A percentile compares a stretch with the other conserved stretches of the same genome.
Evolutionary conservation across 2,113 vertebrate species (phyloP).

Genomic region (Rhineura floridana): DNA sequence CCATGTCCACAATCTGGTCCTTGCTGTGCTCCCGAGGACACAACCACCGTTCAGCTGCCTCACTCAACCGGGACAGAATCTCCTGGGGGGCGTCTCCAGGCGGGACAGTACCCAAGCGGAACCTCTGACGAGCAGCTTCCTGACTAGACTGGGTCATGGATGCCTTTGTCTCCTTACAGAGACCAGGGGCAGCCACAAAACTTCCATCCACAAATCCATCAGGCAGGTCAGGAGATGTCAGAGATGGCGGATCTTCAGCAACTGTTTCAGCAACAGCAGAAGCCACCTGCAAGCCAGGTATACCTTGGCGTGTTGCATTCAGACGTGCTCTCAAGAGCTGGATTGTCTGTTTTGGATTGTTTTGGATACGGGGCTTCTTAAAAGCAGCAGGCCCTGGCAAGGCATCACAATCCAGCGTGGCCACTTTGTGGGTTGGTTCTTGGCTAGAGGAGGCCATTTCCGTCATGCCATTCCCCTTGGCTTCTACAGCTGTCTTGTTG

Average conservation of each 20-base stretch:
- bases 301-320: background rate
- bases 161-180: background rate
- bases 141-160: background rate
- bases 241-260: background rate
- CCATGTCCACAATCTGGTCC: slow-evolving; percentile 23
- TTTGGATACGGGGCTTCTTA: background rate
- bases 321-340: slow-evolving; percentile 17
- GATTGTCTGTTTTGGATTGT: slow-evolving; percentile 1
- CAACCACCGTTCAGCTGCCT: slow-evolving; percentile 1
- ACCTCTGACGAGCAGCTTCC: background rate
- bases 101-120: background rate
- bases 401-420: background rate
- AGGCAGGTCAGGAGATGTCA: background rate
- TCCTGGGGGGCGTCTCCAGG: background rate
- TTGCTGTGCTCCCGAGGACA: slow-evolving; percentile 6
- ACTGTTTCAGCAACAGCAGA: background rate
- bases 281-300: background rate
- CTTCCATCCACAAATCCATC: background rate
- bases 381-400: background rate
- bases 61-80: background rate
- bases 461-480: background rate
- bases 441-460: background rate
- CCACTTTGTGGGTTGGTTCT: background rate
- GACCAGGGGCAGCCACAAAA: no score
- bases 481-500: background rate